Base-by-base conservation (phyloP, 2,888 invertebrate genomes). In the Aleiodes testaceus region DNA sequence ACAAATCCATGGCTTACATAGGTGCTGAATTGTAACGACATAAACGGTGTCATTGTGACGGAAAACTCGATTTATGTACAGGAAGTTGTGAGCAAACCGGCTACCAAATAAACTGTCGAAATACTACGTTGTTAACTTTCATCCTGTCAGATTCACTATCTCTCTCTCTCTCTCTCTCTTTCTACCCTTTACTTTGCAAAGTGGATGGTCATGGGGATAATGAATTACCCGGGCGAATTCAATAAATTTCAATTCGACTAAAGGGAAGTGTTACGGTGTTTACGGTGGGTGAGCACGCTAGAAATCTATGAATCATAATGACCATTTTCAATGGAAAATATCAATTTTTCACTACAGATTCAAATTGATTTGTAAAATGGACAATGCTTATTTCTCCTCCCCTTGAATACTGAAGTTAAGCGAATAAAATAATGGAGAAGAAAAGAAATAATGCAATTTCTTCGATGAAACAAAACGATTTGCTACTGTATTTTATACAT, bases 11-110 rank as follows among this genome's bases (percentile, higher is more conserved):
- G 44, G 12, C 36, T 26, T 59, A 59, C 42, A 63, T 44, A 44
- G 44, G 36, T 63, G 65, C 50, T 18, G 50, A 16, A 30, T 53
- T 61, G n/a, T 49, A 68, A 61, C 42, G 72, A 70, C 76, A 75
- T 80, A 79, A 81, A 81, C 81, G 77, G 78, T 75, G 76, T 78
- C 79, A 77, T 77, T 79, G 78, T 80, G 80, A 79, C 77, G 80
- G 81, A 80, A 80, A 82, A 80, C 77, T 76, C 76, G 76, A 81
- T 82, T 82, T 80, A 81, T 80, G 78, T 78, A 71, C 64, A 77
- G 81, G 79, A 81, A 80, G 76, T 76, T 79, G 78, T 77, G 80
- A 81, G 81, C 81, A 81, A 81, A 79, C 77, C 76, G 75, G 72
- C 76, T 74, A 63, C 36, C 69, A 61, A 78, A 78, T 79, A 79